Evolutionary conservation across 2,113 vertebrate genomes (phyloP).

Genomic region (Oreotragus oreotragus): DNA sequence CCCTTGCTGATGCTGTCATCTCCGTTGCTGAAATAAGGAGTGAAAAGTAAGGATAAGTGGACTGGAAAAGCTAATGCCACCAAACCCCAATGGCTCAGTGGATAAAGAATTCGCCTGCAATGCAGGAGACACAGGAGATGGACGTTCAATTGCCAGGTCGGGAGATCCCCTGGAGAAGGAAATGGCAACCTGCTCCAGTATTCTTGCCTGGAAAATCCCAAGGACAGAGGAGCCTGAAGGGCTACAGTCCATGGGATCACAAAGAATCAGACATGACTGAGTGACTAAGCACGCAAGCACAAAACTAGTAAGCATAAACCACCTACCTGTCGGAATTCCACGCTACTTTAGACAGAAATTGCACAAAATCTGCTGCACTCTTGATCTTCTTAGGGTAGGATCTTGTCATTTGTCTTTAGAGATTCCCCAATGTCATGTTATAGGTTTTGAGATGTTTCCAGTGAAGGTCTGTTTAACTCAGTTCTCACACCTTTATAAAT

Average conservation of each 20-base stretch:
- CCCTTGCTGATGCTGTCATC: not conserved
- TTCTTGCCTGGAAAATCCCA: not conserved
- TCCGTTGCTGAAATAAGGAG: not conserved
- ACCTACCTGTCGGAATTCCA: not conserved
- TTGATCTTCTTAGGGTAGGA: too few relatives aligned
- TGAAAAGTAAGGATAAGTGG: not conserved
- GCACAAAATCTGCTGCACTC: too few relatives aligned
- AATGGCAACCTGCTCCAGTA: not conserved
- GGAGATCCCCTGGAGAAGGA: not conserved
- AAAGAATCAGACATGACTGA: not conserved
- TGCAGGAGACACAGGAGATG: not conserved
- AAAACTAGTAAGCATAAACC: not conserved
- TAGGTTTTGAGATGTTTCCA: too few relatives aligned
- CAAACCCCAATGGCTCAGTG: not conserved
- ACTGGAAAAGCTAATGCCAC: not conserved
- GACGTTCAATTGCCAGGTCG: fast-evolving
- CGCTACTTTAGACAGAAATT: not conserved
- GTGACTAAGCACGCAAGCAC: not conserved
- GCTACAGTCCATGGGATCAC: not conserved
- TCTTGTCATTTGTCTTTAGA: too few relatives aligned
- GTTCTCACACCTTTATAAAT: not conserved
- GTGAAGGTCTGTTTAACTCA: too few relatives aligned
- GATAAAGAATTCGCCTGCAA: not conserved
- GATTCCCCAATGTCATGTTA: too few relatives aligned
- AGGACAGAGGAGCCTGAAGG: not conserved